These are phyloP conservation scores for Pheosia tremula DNA, from an alignment of 2,888 invertebrate species.

Conservation along the genomic window DNA sequence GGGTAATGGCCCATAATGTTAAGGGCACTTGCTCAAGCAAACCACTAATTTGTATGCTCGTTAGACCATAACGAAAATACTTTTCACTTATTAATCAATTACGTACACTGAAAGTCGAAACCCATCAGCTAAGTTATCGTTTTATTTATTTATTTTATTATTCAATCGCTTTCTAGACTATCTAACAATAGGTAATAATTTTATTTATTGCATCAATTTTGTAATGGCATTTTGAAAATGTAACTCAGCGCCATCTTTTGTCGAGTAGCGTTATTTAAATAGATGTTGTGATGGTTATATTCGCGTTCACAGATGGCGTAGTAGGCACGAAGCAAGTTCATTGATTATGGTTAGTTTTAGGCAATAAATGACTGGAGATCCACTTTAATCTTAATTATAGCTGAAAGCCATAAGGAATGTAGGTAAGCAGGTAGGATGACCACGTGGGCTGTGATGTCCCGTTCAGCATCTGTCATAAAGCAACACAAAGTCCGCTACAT, in stretches of 20 bases:
- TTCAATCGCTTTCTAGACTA: slow-evolving; percentile 27
- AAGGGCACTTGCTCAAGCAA: slow-evolving; percentile 61
- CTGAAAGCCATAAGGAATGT: neutral
- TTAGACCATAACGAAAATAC: slow-evolving; percentile 55
- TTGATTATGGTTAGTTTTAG: too few relatives aligned
- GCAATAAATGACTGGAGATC: too few relatives aligned
- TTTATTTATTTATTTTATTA: slow-evolving; percentile 21
- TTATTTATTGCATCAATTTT: slow-evolving; percentile 10
- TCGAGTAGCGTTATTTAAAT: slow-evolving; percentile 19
- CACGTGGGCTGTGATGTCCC: slow-evolving; percentile 11
- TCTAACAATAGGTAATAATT: slow-evolving; percentile 14
- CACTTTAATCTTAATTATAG: neutral
- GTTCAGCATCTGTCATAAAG: slow-evolving; percentile 19
- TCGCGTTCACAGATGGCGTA: slow-evolving; percentile 20
- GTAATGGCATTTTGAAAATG: neutral
- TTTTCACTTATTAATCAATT: slow-evolving; percentile 70
- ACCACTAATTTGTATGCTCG: slow-evolving; percentile 49
- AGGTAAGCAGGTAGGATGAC: neutral
- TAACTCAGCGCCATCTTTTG: slow-evolving; percentile 28
- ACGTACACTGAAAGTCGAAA: slow-evolving; percentile 16
- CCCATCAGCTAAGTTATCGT: slow-evolving; percentile 12
- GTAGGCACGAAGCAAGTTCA: too few relatives aligned
- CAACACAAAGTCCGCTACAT: slow-evolving; percentile 14
- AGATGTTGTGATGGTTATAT: neutral
- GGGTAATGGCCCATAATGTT: slow-evolving; percentile 52